Base-by-base conservation (phyloP, 2,888 invertebrate species). In the Thalpophila matura region DNA sequence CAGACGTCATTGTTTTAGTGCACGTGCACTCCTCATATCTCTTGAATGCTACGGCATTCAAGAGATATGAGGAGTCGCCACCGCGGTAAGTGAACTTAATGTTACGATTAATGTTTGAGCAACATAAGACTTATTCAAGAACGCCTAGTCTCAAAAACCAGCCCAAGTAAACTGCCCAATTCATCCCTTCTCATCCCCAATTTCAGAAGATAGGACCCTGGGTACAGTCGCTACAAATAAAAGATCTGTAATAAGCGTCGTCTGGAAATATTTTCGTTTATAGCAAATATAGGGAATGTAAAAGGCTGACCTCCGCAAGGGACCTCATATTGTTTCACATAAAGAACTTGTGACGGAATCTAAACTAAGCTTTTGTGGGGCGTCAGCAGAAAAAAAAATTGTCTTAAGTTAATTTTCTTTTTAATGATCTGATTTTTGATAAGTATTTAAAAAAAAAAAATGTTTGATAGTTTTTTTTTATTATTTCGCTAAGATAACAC, bases 311-410 rank as follows among this genome's bases (percentile, higher is more conserved):
- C 88, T 80, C 50, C 53, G 76, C 70, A 69, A 57, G 69, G 70
- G 64, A 64, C 76, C 80, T 73, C 79, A 84, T 86, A 88, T 87
- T 88, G 87, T 88, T 87, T 86, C 88, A 82, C 83, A 85, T 86
- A 86, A 87, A 87, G 84, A 82, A 82, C 83, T 83, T 79, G 82
- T 80, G 81, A 80, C 79, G 80, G 82, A 85, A 81, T 87, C 84
- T 82, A 79, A 82, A 79, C 82, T 76, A 70, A 77, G 78, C 78
- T 80, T 71, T 24, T 29, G 27, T 29, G 75, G 53, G 63, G 20
- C 7, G 78, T 38, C 4, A 7, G 68, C 76, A 82, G 22, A 79
- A 71, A 50, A 70, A 40, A 3, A 2, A 9, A 10, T 12, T 29
- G 6, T 26, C 26, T 10, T 1, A 5, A 2, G 3, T n/a, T n/a